phyloP scores from a whole-genome alignment of 2,888 invertebrate species.

The Nysson spinosus region DNA sequence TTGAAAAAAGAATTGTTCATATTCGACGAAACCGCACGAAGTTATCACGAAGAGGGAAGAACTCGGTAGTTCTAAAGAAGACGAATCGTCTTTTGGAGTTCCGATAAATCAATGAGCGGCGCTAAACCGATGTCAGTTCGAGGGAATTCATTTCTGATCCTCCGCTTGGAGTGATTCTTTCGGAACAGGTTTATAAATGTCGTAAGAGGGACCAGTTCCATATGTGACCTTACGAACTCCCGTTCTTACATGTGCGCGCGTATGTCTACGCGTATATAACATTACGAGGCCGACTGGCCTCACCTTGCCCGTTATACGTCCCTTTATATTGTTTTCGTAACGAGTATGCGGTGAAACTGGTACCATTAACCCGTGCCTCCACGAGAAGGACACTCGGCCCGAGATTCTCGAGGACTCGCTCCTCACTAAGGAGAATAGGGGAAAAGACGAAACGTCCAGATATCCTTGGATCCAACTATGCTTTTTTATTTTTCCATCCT shows the following conservation, averaged over 20 bases:
- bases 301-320: conserved; percentile 58
- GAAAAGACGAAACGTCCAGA: conserved; percentile 1
- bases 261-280: conserved; percentile 28
- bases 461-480: conserved; percentile 8
- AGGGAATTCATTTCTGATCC: not conserved
- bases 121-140: not conserved
- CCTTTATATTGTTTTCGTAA: conserved; percentile 64
- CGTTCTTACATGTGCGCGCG: no score
- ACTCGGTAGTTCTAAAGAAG: no score
- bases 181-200: conserved; percentile 55
- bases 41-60: no score
- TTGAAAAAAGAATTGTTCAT: no score
- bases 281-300: conserved; percentile 54
- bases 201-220: conserved; percentile 61
- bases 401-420: conserved; percentile 29
- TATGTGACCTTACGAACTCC: conserved; percentile 65
- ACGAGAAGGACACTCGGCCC: conserved; percentile 32
- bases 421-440: conserved; percentile 16
- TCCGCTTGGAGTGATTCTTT: conserved; percentile 11
- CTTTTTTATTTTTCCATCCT: conserved; percentile 5
- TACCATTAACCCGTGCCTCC: conserved; percentile 64
- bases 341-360: conserved; percentile 66
- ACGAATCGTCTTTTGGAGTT: no score
- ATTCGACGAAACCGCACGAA: no score
- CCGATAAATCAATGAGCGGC: not conserved